Conservation (phyloP, 2,797 vertebrate genomes). For the Takifugu rubripes region DNA sequence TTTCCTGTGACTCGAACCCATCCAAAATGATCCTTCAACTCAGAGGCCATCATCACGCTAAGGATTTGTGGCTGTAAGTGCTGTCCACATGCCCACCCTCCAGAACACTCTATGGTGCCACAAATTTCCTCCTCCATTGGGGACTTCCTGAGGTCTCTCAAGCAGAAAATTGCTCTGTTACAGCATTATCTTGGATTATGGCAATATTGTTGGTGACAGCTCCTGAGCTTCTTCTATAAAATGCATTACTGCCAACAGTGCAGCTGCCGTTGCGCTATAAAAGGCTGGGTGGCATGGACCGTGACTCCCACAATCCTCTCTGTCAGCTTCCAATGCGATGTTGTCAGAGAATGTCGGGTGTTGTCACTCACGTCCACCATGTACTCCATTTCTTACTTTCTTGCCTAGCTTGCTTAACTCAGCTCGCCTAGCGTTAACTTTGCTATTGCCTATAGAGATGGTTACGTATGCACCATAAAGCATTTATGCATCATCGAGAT, state of each 20-base stretch:
- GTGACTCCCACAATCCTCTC: conserved; percentile 71
- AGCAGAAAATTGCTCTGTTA: conserved; percentile 84
- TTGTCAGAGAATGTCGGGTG: conserved; percentile 28
- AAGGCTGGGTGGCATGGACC: conserved; percentile 51
- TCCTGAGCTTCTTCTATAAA: conserved; percentile 72
- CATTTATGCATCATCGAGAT: background rate
- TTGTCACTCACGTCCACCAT: conserved; percentile 37
- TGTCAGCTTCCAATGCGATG: conserved; percentile 56
- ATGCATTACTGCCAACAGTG: conserved; percentile 68
- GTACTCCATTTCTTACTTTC: conserved; percentile 42
- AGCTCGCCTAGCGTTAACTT: conserved; percentile 19
- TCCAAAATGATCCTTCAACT: conserved; percentile 75
- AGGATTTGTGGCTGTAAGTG: conserved; percentile 74
- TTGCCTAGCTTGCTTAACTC: conserved; percentile 1
- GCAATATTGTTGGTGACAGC: conserved; percentile 77
- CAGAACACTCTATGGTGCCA: conserved; percentile 77
- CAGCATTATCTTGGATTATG: conserved; percentile 83
- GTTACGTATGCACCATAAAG: too few species aligned
- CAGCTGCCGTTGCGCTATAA: conserved; percentile 54
- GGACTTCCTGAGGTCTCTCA: conserved; percentile 79
- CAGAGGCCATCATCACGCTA: conserved; percentile 73
- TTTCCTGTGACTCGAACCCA: conserved; percentile 61
- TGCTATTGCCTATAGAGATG: background rate
- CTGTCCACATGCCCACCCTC: conserved; percentile 76
- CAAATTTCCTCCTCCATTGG: conserved; percentile 79